These are phyloP conservation scores for Vespertilio murinus DNA, from an alignment of 2,797 vertebrate genomes.

Conservation along the genomic window DNA sequence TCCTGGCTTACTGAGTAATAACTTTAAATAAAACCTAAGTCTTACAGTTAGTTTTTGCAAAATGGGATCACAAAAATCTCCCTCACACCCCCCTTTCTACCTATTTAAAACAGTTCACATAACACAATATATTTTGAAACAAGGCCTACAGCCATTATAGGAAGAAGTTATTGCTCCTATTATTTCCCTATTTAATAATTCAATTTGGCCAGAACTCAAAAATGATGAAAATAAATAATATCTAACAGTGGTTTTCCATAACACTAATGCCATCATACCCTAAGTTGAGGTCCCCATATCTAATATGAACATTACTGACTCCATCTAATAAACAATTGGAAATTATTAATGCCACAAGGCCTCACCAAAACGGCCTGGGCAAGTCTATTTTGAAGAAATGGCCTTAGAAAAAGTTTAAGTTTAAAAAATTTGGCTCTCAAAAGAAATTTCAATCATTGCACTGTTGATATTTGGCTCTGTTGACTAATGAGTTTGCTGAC, in stretches of 20 bases:
- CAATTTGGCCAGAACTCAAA: background rate
- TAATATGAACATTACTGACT: background rate
- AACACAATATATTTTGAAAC: slow-evolving; percentile 4
- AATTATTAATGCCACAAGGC: slow-evolving; percentile 12
- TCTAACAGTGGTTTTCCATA: background rate
- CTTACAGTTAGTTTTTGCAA: background rate
- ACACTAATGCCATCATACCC: background rate
- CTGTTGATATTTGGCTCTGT: too few relatives aligned
- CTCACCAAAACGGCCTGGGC: slow-evolving; percentile 14
- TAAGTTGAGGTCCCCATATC: background rate
- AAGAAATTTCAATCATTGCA: too few relatives aligned
- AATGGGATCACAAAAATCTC: background rate
- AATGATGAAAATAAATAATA: background rate
- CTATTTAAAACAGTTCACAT: slow-evolving; percentile 13
- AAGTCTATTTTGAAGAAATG: too few relatives aligned
- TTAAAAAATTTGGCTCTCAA: too few relatives aligned
- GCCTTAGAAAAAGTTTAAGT: too few relatives aligned
- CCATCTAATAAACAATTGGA: background rate
- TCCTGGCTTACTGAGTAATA: background rate
- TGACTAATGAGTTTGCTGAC: too few relatives aligned
- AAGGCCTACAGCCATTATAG: background rate
- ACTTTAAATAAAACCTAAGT: slow-evolving; percentile 28
- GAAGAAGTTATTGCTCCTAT: background rate
- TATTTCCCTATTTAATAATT: background rate
- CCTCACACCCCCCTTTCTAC: background rate